Evolutionary conservation across 2,113 vertebrate genomes (phyloP).

Genomic region (Dicaeum eximium): DNA sequence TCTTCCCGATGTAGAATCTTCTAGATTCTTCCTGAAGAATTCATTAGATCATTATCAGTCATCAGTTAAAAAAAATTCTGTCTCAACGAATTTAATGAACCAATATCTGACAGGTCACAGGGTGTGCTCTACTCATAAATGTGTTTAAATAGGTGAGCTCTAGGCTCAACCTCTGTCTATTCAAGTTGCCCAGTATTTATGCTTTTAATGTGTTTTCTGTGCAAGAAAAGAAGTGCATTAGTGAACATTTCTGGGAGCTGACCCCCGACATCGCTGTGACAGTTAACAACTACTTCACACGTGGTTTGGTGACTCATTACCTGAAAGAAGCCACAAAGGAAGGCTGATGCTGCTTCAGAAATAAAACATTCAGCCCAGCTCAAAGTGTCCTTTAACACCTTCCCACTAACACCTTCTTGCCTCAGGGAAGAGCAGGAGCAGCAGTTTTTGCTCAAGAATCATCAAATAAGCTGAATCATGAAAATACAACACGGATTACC

Average conservation of each 20-base stretch:
- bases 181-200: neutral
- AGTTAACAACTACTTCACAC: neutral
- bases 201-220: neutral
- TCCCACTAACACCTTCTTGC: neutral
- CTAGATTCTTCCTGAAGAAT: neutral
- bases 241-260: neutral
- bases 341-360: neutral
- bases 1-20: neutral
- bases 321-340: neutral
- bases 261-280: neutral
- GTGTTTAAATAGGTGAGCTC: neutral
- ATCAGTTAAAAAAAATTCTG: neutral
- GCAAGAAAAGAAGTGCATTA: neutral
- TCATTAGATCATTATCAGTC: neutral
- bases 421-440: neutral
- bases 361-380: neutral
- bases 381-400: neutral
- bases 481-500: accelerated
- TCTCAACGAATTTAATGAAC: neutral
- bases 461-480: neutral
- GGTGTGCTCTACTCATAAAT: neutral
- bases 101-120: neutral
- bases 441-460: neutral
- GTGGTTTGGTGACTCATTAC: neutral
- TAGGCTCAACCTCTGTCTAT: neutral